Conservation (phyloP, 2,888 invertebrate species). For the Nemurella pictetii region DNA sequence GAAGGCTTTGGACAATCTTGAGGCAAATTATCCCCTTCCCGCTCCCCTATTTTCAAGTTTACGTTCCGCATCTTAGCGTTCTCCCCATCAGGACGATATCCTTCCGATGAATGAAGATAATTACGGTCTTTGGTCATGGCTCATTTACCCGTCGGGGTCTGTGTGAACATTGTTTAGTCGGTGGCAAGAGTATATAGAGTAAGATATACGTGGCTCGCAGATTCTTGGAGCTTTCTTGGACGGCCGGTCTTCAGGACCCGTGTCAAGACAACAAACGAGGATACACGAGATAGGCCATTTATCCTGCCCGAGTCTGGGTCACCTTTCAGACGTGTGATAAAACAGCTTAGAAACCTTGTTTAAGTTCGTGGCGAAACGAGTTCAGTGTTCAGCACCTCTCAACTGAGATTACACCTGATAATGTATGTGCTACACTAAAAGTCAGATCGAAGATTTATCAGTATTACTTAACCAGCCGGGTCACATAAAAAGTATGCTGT, state of each 20-base stretch:
- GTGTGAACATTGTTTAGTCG: background rate
- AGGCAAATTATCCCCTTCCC: background rate
- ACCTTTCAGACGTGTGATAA: constrained; percentile 28
- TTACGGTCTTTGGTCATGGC: constrained; percentile 36
- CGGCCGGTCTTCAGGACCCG: background rate
- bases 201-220: background rate
- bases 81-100: background rate
- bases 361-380: constrained; percentile 7
- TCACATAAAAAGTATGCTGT: background rate
- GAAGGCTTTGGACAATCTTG: background rate
- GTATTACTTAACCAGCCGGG: constrained; percentile 14
- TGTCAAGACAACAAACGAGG: constrained; percentile 32
- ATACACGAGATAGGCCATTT: constrained; percentile 33
- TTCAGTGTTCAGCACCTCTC: constrained; percentile 15
- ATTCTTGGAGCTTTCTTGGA: constrained; percentile 22
- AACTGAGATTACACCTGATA: constrained; percentile 24
- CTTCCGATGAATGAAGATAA: constrained; percentile 37
- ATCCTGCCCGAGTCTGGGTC: constrained; percentile 26
- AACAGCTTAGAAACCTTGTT: constrained; percentile 26
- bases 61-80: background rate
- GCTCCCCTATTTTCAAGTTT: background rate
- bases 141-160: constrained; percentile 32
- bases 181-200: background rate
- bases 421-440: constrained; percentile 25
- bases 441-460: constrained; percentile 18